phyloP scores from a whole-genome alignment of 35 echinoderm and acorn worm species.

The Diadema setosum region DNA sequence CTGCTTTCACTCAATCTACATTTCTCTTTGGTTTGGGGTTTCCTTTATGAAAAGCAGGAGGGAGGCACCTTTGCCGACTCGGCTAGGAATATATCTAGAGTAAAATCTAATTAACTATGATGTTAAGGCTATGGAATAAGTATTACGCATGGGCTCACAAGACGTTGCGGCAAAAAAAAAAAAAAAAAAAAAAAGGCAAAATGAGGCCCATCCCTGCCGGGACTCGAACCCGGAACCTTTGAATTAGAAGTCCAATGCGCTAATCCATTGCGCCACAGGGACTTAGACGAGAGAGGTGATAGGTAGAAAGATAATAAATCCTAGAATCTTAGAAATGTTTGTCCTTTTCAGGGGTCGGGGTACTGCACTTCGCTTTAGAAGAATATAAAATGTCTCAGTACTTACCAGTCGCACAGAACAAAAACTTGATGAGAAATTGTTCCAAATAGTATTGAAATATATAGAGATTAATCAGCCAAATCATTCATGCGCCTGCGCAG shows the following conservation, averaged over 20 bases:
- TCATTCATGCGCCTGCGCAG: neutral
- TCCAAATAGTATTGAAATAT: neutral
- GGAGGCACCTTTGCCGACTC: too few species aligned
- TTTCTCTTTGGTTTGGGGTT: too few species aligned
- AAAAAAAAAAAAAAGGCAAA: neutral
- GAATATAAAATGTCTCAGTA: neutral
- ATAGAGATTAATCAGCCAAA: neutral
- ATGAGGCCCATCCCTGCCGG: conserved; percentile 16
- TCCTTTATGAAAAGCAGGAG: too few species aligned
- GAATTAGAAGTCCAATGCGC: conserved; percentile 69
- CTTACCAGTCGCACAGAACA: neutral
- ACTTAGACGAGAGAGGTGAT: neutral
- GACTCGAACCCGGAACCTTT: conserved; percentile 67
- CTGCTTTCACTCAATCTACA: too few species aligned
- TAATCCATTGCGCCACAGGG: conserved; percentile 66
- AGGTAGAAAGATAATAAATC: neutral
- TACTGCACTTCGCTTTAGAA: neutral
- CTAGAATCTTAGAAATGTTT: neutral
- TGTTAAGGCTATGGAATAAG: too few species aligned
- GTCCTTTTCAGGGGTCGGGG: neutral
- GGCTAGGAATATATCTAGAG: too few species aligned
- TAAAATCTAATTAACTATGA: too few species aligned
- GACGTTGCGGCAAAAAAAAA: neutral
- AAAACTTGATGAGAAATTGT: neutral
- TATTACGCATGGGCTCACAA: too few species aligned